phyloP scores from a whole-genome alignment of 2,888 invertebrate genomes.

The Amphipoea lucens region DNA sequence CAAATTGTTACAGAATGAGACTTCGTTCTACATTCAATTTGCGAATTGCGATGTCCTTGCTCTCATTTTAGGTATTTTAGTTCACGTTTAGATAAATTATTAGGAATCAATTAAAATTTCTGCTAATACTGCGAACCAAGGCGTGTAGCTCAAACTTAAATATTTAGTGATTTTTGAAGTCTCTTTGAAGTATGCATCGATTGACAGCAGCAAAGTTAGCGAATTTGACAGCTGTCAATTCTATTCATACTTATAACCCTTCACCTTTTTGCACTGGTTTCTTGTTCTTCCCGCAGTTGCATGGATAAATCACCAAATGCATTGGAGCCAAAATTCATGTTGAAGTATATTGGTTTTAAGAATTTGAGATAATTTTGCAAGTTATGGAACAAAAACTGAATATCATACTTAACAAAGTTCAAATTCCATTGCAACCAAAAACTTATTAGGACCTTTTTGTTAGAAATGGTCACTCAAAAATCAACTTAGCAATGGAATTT shows the following conservation, averaged over 20 bases:
- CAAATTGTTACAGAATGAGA: slow-evolving; percentile 61
- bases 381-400: too few species aligned
- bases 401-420: too few species aligned
- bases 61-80: slow-evolving; percentile 15
- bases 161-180: neutral
- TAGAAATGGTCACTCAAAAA: too few species aligned
- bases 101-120: neutral
- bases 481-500: too few species aligned
- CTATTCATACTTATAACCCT: neutral
- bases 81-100: slow-evolving; percentile 3
- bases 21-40: slow-evolving; percentile 70
- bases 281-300: neutral
- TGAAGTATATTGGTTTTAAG: neutral
- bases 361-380: too few species aligned
- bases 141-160: neutral
- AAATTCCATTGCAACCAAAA: too few species aligned
- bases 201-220: neutral
- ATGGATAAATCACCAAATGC: neutral
- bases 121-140: neutral
- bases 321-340: neutral
- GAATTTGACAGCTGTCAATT: neutral
- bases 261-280: neutral
- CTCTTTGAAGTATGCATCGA: neutral
- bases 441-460: too few species aligned
- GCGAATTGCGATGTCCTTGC: slow-evolving; percentile 41